Evolutionary conservation across 1,140 invertebrate species (phyloP).

Genomic region (Drosophila orosa): DNA sequence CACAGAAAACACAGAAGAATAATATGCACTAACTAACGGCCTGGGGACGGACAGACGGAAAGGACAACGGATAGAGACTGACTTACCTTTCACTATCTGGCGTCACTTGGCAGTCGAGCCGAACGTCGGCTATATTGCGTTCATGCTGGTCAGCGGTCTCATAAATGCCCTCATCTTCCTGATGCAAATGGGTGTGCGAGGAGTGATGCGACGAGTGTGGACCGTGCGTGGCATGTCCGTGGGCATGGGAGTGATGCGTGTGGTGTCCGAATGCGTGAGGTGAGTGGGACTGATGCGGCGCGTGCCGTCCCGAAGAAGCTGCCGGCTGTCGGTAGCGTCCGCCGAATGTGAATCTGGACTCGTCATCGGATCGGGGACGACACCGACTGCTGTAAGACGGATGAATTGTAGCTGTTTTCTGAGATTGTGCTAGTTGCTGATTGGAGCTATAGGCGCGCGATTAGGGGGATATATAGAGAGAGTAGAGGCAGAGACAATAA

Average conservation of each 20-base stretch:
- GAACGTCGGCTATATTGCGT: slow-evolving; percentile 85
- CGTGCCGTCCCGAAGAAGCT: slow-evolving; percentile 84
- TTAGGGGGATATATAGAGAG: slow-evolving; percentile 35
- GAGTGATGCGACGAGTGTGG: slow-evolving; percentile 85
- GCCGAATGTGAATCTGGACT: slow-evolving; percentile 89
- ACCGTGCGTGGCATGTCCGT: slow-evolving; percentile 84
- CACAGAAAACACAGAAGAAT: background rate
- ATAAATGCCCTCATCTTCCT: slow-evolving; percentile 93
- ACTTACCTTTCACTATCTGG: slow-evolving; percentile 94
- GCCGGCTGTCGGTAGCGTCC: slow-evolving; percentile 91
- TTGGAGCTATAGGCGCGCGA: slow-evolving; percentile 68
- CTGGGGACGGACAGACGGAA: slow-evolving; percentile 15
- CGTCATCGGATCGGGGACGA: slow-evolving; percentile 86
- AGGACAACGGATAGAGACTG: background rate
- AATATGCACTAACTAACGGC: slow-evolving; percentile 3
- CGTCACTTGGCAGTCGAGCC: slow-evolving; percentile 88
- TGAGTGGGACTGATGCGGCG: slow-evolving; percentile 83
- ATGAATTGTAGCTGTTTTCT: slow-evolving; percentile 84
- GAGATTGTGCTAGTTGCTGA: slow-evolving; percentile 84
- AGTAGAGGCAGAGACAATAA: slow-evolving; percentile 33
- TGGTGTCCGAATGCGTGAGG: slow-evolving; percentile 84
- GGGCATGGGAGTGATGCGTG: slow-evolving; percentile 83
- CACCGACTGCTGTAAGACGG: slow-evolving; percentile 85
- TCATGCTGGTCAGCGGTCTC: slow-evolving; percentile 91
- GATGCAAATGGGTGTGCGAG: slow-evolving; percentile 86